Evolutionary conservation across 2,888 invertebrate genomes (phyloP), one percentile per base, ranked within the genome.

Genomic region (Erannis defoliaria): DNA sequence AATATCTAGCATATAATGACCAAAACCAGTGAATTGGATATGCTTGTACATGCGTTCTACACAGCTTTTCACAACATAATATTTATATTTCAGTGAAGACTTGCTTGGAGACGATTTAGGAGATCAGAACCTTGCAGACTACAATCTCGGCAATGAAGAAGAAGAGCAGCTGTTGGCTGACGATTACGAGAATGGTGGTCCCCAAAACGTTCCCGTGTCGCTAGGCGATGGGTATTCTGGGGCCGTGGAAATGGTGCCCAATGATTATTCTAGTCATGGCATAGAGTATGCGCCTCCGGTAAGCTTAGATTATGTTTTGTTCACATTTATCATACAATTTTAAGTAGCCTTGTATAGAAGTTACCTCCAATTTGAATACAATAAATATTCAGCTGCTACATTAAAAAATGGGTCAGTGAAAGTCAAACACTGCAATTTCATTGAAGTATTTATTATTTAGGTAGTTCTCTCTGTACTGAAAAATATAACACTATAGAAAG

Each of bases 91-190:
- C 86, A 93, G 93, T 84, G 93, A 93, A 76, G 93, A 93, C 72
- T 86, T 93, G 72, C 80, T 93, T 70, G 90, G 85, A 58, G 93
- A 93, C 66, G 93, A 93, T 82, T 85, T 91, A 74, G 92, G 90
- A 60, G 93, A 92, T 66, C 92, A 92, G 62, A 92, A 92, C 67
- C 87, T 91, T 31, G 89, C 90, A 1, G 93, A 93, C 69, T 93
- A 93, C 68, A 93, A 93, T 71, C 86, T 93, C 60, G 93, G 93
- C 0, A 92, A 93, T 72, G 93, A 93, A 50, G 93, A 93, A 54
- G 93, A 93, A 62, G 93, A 93, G 37, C 87, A 93, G 66, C 82
- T 93, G 2, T 70, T 93, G 55, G 93, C 93, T 40, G 93, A 93
- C 63, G 93, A 92, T 66, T 92, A 88, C 55, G 91, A 90, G 21